Percentiles rank a stretch among this genome's conserved stretches.
These are phyloP conservation scores for Mustela lutreola DNA, from an alignment of 2,113 vertebrate genomes.

Conservation along the genomic window DNA sequence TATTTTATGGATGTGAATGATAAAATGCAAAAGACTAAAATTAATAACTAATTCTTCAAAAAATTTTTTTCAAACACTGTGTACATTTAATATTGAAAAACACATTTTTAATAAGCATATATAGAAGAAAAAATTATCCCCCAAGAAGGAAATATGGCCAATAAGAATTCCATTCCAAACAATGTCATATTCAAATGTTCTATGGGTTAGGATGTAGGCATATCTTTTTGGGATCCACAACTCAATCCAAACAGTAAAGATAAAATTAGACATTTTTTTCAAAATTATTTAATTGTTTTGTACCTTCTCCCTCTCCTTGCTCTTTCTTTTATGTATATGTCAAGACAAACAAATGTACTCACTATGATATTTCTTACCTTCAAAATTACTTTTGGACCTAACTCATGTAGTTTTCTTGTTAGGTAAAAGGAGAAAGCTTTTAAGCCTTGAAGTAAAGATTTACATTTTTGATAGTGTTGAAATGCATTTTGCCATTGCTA, in stretches of 20 bases:
- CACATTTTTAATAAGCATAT: neutral
- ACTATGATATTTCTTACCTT: constrained; percentile 9
- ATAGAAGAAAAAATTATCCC: neutral
- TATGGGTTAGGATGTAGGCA: neutral
- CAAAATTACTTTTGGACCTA: constrained; percentile 22
- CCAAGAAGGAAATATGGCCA: neutral
- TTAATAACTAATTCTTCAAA: neutral
- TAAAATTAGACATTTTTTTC: neutral
- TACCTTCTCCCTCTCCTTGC: neutral
- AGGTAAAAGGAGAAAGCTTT: constrained; percentile 58
- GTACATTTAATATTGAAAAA: neutral
- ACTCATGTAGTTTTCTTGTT: constrained; percentile 38
- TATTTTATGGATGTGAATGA: neutral
- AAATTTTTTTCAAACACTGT: neutral
- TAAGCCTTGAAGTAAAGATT: constrained; percentile 72
- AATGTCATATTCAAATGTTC: neutral
- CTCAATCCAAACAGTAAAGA: neutral
- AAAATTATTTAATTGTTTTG: neutral
- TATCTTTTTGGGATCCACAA: neutral
- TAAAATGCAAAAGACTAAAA: neutral
- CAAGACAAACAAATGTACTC: neutral
- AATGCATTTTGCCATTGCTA: constrained; percentile 62
- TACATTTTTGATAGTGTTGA: constrained; percentile 50
- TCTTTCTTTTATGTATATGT: neutral
- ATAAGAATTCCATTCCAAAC: neutral